Evolutionary conservation across 2,113 vertebrate species (phyloP), one percentile per base, ranked within the genome.

Genomic region (Ifrita kowaldi): DNA sequence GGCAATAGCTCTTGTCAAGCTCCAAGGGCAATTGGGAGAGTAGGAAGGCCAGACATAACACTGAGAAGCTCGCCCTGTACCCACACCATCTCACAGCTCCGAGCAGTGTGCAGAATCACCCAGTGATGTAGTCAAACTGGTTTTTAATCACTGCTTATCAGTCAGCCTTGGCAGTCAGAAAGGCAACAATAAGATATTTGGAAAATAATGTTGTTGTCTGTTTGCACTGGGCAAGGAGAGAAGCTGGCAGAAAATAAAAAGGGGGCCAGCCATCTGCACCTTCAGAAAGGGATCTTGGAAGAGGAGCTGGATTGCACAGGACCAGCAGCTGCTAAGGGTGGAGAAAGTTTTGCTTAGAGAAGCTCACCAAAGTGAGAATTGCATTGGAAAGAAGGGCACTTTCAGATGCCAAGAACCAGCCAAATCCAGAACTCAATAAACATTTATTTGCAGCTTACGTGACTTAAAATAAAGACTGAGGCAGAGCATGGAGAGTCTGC

Each of bases 81-180:
- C 10, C 49, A 28, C 21, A 77, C 11, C 32, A 70, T 7, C 37
- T 52, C 41, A 44, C 23, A 75, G 42, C 39, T 67, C 39, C 44
- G 85, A 50, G 23, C 65, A 85, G 16, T 28, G 22, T 50, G 28
- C n/a, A 70, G 47, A 71, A 75, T 90, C 41, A 85, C 11, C 7
- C 16, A 16, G 11, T 12, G 1, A 55, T 47, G 75, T 10, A 33
- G 53, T 63, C 75, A 87, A 35, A 71, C 17, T 0, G 20, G 70
- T 59, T 93, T 93, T 68, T 85, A 93, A 68, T 83, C 46, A 77
- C 53, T 69, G 16, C 19, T 89, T 77, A 63, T 87, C 42, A 64
- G 52, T 55, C 21, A 79, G 7, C 33, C 24, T 39, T 64, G 41
- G 35, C 71, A 68, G 18, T 46, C 52, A 35, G 32, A 49, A 87